phyloP scores from a whole-genome alignment of 2,888 invertebrate genomes.

The Andrena dorsata region DNA sequence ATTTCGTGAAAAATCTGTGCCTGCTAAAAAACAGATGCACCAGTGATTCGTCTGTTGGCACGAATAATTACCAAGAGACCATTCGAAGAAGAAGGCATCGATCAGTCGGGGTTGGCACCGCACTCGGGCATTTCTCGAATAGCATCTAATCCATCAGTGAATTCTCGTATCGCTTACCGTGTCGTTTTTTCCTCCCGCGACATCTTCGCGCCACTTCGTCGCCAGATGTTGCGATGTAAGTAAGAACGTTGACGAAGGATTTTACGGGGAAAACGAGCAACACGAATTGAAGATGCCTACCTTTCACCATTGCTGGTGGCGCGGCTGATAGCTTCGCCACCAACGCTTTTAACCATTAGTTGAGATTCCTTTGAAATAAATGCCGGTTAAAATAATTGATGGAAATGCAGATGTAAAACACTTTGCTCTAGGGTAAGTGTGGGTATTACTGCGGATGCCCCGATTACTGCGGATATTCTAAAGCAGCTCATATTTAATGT shows the following conservation, averaged over 20 bases:
- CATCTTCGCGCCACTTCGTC: conserved; percentile 45
- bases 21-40: conserved; percentile 12
- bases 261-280: conserved; percentile 52
- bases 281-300: conserved; percentile 23
- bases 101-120: conserved; percentile 59
- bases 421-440: no score
- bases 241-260: conserved; percentile 69
- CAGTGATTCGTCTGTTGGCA: conserved; percentile 41
- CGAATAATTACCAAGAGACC: conserved; percentile 43
- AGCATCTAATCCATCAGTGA: conserved; percentile 71
- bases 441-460: no score
- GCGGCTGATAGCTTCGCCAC: conserved; percentile 12
- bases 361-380: conserved; percentile 2
- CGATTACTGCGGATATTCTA: no score
- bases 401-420: neutral
- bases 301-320: conserved; percentile 32
- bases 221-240: conserved; percentile 69
- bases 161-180: conserved; percentile 68
- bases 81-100: conserved; percentile 62
- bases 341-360: neutral
- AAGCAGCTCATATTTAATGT: no score
- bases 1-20: conserved; percentile 32
- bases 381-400: neutral
- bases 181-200: conserved; percentile 20
- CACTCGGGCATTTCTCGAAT: conserved; percentile 66